Evolutionary conservation across 1,140 invertebrate species (phyloP).

Genomic region (Steinernema feltiae): DNA sequence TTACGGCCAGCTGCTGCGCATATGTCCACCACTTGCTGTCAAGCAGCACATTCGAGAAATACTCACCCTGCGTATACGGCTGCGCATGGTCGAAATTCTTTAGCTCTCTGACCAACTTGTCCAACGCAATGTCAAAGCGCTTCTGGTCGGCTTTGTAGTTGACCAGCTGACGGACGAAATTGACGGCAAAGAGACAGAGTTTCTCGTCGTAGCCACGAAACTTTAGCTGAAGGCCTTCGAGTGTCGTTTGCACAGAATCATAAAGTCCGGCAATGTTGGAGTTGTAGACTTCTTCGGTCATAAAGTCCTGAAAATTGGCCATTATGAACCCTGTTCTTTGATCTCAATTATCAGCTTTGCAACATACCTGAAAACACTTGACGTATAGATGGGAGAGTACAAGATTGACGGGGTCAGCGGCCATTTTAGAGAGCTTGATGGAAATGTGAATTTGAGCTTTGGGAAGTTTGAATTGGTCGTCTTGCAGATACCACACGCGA

Average conservation of each 20-base stretch:
- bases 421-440: conserved; percentile 66
- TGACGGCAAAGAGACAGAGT: conserved; percentile 74
- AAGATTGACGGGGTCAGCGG: not conserved
- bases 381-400: not conserved
- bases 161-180: conserved; percentile 77
- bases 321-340: too few species aligned
- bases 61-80: too few species aligned
- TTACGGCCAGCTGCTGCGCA: too few species aligned
- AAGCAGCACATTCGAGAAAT: conserved; percentile 65
- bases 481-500: not conserved
- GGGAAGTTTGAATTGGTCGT: conserved; percentile 72
- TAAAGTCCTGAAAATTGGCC: too few species aligned
- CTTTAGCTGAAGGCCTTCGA: conserved; percentile 75
- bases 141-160: conserved; percentile 75
- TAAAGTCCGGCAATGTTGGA: too few species aligned
- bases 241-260: conserved; percentile 50
- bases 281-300: too few species aligned
- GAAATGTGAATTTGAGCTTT: conserved; percentile 84
- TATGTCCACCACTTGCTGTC: too few species aligned
- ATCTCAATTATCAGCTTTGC: too few species aligned
- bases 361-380: not conserved
- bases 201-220: conserved; percentile 87
- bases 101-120: conserved; percentile 72
- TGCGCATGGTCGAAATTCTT: conserved; percentile 72
- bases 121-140: conserved; percentile 82